Base-by-base conservation (phyloP, 2,888 invertebrate species). In the Agrochola circellaris region DNA sequence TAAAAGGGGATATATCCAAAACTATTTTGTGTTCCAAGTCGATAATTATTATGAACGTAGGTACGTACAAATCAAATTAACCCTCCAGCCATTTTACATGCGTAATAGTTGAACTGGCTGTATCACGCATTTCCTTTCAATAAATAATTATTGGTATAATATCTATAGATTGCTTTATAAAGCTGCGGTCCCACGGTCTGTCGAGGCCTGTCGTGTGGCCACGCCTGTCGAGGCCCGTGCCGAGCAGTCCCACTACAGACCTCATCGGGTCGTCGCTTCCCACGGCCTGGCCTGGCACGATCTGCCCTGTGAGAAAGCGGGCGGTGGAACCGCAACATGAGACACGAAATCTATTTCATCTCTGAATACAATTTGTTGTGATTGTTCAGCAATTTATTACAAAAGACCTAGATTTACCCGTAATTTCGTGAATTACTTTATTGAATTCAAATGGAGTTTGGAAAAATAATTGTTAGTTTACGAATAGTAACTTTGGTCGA, bases 11-110 rank as follows among this genome's bases (percentile, higher is more conserved):
- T 38, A 15, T n/a, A 66, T 30, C 5, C 2, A 5, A 60, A 76
- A n/a, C 17, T 38, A 54, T 62, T 77, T 77, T 77, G 77, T 77
- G 77, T 77, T 77, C 38, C 77, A 69, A 64, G 62, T 8, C 20
- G 20, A 61, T 38, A 7, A 76, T 67, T 68, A 20, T 42, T 34
- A 26, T 42, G 15, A 17, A 64, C 26, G 8, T 26, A 11, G 7
- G 30, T 42, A 23, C 6, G 23, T 62, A 26, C 34, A 48, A 34
- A 54, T 1, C n/a, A 17, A 30, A 17, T 54, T 3, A 4, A n/a
- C 26, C 1, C 13, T 45, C 45, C 7, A 8, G 13, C 34, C 26
- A 51, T n/a, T 42, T 30, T n/a, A 30, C 5, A 15, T 38, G 38
- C 23, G 2, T 45, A 30, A 45, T 54, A 61, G 3, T 8, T 0